Evolutionary conservation across 2,113 vertebrate species (phyloP).

Genomic region (Pampusana beccarii): DNA sequence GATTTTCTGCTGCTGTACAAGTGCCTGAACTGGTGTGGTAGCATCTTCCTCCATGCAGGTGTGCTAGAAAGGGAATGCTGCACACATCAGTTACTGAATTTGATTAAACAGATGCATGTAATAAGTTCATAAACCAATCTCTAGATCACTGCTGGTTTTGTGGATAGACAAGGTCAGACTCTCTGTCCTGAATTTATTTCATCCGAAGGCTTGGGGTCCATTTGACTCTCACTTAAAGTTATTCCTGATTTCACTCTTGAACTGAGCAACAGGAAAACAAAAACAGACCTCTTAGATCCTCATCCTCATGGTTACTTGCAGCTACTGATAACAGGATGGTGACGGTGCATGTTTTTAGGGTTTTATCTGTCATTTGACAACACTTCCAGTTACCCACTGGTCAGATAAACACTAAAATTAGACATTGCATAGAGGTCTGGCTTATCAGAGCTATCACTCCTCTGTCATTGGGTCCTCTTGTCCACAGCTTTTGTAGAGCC

Average conservation of each 20-base stretch:
- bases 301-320: not conserved
- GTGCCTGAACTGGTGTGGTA: not conserved
- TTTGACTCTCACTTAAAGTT: not conserved
- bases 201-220: not conserved
- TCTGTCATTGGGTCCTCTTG: not conserved
- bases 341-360: not conserved
- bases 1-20: not conserved
- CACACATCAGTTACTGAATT: not conserved
- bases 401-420: constrained; percentile 47
- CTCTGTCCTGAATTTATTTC: not conserved
- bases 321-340: not conserved
- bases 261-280: not conserved
- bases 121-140: not conserved
- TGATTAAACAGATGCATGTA: not conserved
- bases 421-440: not conserved
- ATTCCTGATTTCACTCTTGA: not conserved
- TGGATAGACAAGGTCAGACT: not conserved
- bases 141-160: not conserved
- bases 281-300: not conserved
- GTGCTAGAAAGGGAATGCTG: not conserved
- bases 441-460: not conserved
- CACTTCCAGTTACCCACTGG: not conserved
- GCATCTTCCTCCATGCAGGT: not conserved
- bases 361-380: constrained; percentile 22
- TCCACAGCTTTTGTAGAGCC: not conserved